Percentiles rank a stretch among this genome's conserved stretches.
These are phyloP conservation scores for Crocallis elinguaria DNA, from an alignment of 2,888 invertebrate species.

Conservation along the genomic window DNA sequence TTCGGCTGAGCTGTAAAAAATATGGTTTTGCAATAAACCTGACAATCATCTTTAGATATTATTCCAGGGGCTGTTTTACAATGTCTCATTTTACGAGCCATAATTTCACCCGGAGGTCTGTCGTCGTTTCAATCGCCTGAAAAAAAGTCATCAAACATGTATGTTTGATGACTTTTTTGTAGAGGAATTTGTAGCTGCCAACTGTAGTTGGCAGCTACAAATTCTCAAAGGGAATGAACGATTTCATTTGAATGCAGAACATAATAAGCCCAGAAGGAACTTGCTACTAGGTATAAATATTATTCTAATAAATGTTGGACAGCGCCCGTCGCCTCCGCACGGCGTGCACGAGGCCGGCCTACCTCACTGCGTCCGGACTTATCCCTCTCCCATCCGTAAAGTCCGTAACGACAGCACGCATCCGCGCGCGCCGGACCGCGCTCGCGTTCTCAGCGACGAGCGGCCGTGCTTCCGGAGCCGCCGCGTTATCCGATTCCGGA, in stretches of 20 bases:
- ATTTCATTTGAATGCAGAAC: too few relatives aligned
- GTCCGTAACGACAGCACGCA: neutral
- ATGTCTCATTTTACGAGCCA: conserved; percentile 26
- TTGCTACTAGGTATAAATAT: too few relatives aligned
- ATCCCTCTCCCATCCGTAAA: neutral
- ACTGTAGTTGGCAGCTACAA: too few relatives aligned
- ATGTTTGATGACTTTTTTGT: too few relatives aligned
- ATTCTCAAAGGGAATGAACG: too few relatives aligned
- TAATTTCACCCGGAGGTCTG: neutral
- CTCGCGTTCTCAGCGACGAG: too few relatives aligned
- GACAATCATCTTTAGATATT: conserved; percentile 25
- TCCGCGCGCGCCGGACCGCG: neutral
- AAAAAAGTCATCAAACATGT: conserved; percentile 1
- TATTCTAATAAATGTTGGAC: neutral
- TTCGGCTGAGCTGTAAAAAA: conserved; percentile 18
- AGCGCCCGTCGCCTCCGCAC: neutral
- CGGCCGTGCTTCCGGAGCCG: neutral
- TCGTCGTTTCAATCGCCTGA: neutral
- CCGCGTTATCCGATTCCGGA: conserved; percentile 9
- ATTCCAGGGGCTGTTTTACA: conserved; percentile 20
- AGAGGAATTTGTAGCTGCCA: too few relatives aligned
- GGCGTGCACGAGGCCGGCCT: neutral
- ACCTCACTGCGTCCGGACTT: neutral
- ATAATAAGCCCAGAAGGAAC: too few relatives aligned
- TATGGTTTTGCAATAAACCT: conserved; percentile 29